Base-by-base conservation (phyloP, 2,888 invertebrate genomes). In the Diploptera punctata region DNA sequence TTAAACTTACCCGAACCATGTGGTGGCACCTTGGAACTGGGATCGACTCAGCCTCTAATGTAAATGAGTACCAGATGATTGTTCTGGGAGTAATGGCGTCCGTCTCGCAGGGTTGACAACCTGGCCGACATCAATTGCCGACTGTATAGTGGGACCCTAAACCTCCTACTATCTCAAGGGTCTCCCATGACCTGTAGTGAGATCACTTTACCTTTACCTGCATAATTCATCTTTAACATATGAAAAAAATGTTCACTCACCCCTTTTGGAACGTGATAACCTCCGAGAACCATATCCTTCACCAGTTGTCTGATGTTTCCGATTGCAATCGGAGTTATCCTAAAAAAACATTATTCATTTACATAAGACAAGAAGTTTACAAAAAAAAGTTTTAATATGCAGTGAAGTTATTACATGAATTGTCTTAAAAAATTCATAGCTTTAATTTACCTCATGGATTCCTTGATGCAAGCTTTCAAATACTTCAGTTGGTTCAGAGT, bases 241-340 rank as follows among this genome's bases (percentile, higher is more conserved):
- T n/a, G n/a, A n/a, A n/a, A n/a, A n/a, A n/a, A n/a, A 19, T 1
- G 13, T 5, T 1, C 54, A 81, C 83, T 83, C 82, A 89, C 89
- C 49, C 85, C 85, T 80, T 86, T 85, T 0, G 91, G 90, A 78
- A 91, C 83, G 72, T 81, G 80, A 78, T 90, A 93, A 9, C 88
- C 90, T n/a, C 86, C 83, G 0, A 93, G 78, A 13, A 87, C 84
- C 4, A 88, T 83, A 73, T 91, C 88, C 44, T 85, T 84, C 0
- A 81, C 80, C 62, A 87, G 83, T 70, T 81, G 81, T 72, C 91
- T 84, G 10, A 87, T 77, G 74, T 86, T 88, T 0, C 87, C 91
- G 16, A 86, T 80, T 0, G 86, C 86, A 1, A 90, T 86, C 0
- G 91, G 89, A 77, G 86, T 84, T n/a, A 89, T 75, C 77, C 75